Conservation (phyloP, 2,113 vertebrate species). For the Rhinoderma darwinii region DNA sequence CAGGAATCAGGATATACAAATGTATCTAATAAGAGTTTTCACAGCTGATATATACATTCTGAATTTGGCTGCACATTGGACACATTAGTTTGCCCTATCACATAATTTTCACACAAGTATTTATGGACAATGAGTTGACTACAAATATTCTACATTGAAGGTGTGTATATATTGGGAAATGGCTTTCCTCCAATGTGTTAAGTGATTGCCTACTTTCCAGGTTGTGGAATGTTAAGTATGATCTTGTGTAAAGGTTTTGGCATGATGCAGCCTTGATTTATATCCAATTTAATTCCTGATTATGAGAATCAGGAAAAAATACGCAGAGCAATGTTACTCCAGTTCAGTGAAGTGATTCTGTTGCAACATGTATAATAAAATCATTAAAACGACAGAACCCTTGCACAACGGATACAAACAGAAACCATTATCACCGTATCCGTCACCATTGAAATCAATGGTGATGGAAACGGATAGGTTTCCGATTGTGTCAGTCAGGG, state of each 20-base stretch:
- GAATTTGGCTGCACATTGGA: not conserved
- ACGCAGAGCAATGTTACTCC: not conserved
- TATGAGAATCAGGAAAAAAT: conserved; percentile 9
- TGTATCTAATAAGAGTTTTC: not conserved
- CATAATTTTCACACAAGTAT: not conserved
- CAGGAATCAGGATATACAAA: not conserved
- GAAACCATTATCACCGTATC: too few species aligned
- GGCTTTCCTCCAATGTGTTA: conserved; percentile 30
- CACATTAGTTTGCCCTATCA: not conserved
- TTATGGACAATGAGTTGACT: conserved; percentile 7
- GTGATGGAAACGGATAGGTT: too few species aligned
- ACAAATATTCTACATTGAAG: conserved; percentile 11
- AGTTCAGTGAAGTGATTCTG: not conserved
- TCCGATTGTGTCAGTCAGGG: too few species aligned
- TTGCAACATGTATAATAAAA: not conserved
- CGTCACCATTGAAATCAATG: too few species aligned
- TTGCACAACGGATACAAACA: too few species aligned
- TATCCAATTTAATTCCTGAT: conserved; percentile 22
- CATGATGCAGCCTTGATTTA: conserved; percentile 6
- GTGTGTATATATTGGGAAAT: conserved; percentile 38
- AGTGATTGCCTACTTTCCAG: conserved; percentile 40
- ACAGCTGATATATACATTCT: not conserved
- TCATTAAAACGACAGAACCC: not conserved
- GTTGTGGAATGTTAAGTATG: conserved; percentile 46
- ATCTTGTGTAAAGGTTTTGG: conserved; percentile 45